Evolutionary conservation across 2,113 vertebrate genomes (phyloP), one percentile per base, ranked within the genome.

Genomic region (Clupea harengus): DNA sequence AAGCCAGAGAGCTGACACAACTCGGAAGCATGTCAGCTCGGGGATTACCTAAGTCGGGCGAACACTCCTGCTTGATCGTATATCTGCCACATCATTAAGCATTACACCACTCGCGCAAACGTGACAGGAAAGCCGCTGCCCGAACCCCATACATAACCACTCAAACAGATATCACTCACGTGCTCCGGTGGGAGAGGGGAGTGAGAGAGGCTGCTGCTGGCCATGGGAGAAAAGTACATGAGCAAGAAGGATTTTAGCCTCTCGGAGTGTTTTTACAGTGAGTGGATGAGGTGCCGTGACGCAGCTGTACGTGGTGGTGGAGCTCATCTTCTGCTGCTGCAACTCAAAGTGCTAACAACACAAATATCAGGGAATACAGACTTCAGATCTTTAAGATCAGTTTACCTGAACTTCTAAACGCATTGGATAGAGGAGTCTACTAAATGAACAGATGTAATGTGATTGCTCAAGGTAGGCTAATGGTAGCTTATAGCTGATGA

Each of bases 21-120:
- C 49, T 57, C 81, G 84, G 84, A 87, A 85, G 82, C 75, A 82
- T 89, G 88, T 89, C 84, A 83, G 84, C 28, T 67, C 54, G n/a
- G 67, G 81, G 57, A 78, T 83, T 17, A 49, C 57, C 81, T 80
- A 45, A 78, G 25, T 22, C 25, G 44, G 60, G 1, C 6, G 46
- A 87, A 49, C 82, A 84, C 75, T 84, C 54, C 85, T 88, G 83
- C 85, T 45, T 87, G 81, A 80, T 82, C 4, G n/a, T 87, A 87
- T 88, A 85, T 84, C 87, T 80, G 80, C 85, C 84, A 84, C 86
- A 85, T 46, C 57, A 82, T 85, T 50, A 85, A 82, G 28, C 57
- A 85, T 39, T 45, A 46, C 7, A 82, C 28, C n/a, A 2, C 22
- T 49, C 10, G 57, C 25, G 6, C 87, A 83, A 2, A 60, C 45